These are phyloP conservation scores for Drosophila quinaria DNA, from an alignment of 2,888 invertebrate species.

Conservation along the genomic window DNA sequence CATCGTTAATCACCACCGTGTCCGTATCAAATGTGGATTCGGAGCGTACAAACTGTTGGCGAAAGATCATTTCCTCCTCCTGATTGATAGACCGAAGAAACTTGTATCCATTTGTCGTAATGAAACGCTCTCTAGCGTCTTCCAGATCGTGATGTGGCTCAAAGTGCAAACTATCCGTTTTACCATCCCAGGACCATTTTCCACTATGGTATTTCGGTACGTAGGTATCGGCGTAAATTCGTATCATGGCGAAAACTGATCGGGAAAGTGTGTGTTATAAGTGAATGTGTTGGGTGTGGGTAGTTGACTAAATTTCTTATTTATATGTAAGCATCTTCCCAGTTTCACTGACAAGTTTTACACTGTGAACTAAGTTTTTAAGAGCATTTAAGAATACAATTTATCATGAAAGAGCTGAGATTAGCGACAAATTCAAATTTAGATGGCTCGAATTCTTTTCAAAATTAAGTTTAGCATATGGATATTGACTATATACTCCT, in stretches of 20 bases:
- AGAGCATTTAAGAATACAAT: neutral
- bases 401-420: too few species aligned
- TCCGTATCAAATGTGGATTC: constrained; percentile 73
- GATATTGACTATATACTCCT: too few species aligned
- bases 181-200: constrained; percentile 78
- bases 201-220: constrained; percentile 81
- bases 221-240: constrained; percentile 67
- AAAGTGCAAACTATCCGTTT: constrained; percentile 64
- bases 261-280: neutral
- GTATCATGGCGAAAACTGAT: constrained; percentile 28
- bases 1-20: constrained; percentile 80
- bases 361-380: neutral
- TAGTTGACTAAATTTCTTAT: neutral
- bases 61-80: constrained; percentile 81
- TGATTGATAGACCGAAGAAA: constrained; percentile 78
- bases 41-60: constrained; percentile 76
- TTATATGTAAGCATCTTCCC: neutral
- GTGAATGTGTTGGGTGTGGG: neutral
- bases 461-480: too few species aligned
- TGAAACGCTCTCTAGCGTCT: constrained; percentile 50
- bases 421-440: too few species aligned
- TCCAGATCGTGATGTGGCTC: constrained; percentile 50
- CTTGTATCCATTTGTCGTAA: constrained; percentile 67
- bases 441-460: too few species aligned
- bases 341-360: neutral